Conservation (phyloP, 2,797 vertebrate species). For the Pseudopleuronectes americanus region DNA sequence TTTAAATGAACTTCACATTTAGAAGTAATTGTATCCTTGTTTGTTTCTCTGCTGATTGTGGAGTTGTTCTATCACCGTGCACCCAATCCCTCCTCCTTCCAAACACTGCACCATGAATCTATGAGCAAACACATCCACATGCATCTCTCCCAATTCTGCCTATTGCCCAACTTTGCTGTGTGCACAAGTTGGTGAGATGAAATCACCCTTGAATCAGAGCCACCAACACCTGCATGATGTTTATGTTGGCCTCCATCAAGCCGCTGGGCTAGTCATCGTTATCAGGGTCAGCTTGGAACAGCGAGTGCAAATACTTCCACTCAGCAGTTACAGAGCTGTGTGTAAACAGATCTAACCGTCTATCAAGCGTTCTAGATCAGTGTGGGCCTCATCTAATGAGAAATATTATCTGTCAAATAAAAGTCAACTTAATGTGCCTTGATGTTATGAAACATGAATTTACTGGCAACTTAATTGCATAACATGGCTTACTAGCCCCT, state of each 20-base stretch:
- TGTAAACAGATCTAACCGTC: constrained; percentile 34
- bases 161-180: neutral
- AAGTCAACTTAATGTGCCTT: constrained; percentile 19
- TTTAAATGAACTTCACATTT: neutral
- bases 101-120: neutral
- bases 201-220: constrained; percentile 56
- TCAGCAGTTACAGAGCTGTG: constrained; percentile 38
- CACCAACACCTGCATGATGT: constrained; percentile 53
- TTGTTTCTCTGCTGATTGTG: constrained; percentile 12
- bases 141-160: constrained; percentile 8
- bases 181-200: constrained; percentile 39
- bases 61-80: constrained; percentile 2
- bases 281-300: constrained; percentile 49
- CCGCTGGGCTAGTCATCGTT: constrained; percentile 44
- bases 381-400: constrained; percentile 30
- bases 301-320: constrained; percentile 37
- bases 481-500: constrained; percentile 16
- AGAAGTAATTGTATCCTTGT: neutral
- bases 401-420: constrained; percentile 36
- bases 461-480: constrained; percentile 32
- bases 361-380: constrained; percentile 16
- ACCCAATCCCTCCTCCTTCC: constrained; percentile 7
- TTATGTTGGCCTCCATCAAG: constrained; percentile 54
- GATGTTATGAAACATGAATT: constrained; percentile 32
- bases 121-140: neutral